phyloP scores from a whole-genome alignment of 35 echinoderm and acorn worm species.

The Eucidaris tribuloides region DNA sequence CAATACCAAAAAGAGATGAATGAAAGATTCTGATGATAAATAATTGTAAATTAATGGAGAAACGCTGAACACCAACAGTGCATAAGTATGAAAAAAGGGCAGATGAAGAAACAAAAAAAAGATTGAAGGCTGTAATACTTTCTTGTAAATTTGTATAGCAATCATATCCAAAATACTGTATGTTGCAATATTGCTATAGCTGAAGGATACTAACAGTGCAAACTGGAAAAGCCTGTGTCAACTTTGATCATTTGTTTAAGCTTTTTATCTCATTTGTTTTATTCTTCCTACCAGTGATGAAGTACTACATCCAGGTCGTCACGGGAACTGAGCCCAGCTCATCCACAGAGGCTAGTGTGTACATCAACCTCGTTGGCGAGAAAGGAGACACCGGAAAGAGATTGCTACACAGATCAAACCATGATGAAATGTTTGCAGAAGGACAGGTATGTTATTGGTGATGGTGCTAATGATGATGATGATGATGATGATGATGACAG shows the following conservation, averaged over 20 bases:
- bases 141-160: too few species aligned
- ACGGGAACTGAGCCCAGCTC: slow-evolving; percentile 80
- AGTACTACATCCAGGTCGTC: slow-evolving; percentile 65
- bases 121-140: too few species aligned
- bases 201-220: too few species aligned
- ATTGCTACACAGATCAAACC: slow-evolving; percentile 63
- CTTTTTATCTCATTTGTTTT: not conserved
- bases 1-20: too few species aligned
- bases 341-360: slow-evolving; percentile 83
- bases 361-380: slow-evolving; percentile 76
- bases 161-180: too few species aligned
- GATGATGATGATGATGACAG: not conserved
- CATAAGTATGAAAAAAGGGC: too few species aligned
- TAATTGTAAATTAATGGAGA: too few species aligned
- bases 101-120: too few species aligned
- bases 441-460: slow-evolving; percentile 91
- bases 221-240: too few species aligned
- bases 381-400: slow-evolving; percentile 93
- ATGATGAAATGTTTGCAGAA: slow-evolving; percentile 63
- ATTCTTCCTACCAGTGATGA: slow-evolving; percentile 63
- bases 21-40: too few species aligned
- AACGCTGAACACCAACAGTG: too few species aligned
- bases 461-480: not conserved
- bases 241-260: not conserved
- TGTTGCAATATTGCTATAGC: too few species aligned